phyloP scores from a whole-genome alignment of 30 jellyfish, hydroid and myxozoan genomes.

The Chrysaora quinquecirrha region DNA sequence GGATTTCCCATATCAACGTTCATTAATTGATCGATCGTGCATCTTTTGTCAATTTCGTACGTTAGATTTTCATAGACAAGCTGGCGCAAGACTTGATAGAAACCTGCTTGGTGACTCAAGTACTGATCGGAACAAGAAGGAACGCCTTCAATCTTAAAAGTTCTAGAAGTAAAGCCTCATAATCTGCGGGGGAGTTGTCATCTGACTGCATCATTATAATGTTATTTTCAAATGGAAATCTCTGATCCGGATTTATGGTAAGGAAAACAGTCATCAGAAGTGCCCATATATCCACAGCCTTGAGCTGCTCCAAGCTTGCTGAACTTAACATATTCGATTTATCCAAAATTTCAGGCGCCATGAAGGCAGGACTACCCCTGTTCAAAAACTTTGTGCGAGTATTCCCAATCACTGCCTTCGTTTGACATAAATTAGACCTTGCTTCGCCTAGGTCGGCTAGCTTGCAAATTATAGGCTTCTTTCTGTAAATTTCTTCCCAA shows the following conservation, averaged over 20 bases:
- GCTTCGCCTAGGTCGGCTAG: conserved; percentile 52
- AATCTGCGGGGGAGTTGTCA: too few species aligned
- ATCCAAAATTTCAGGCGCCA: conserved; percentile 26
- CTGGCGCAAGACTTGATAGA: conserved; percentile 1
- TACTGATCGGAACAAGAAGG: neutral
- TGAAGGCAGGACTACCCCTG: conserved; percentile 38
- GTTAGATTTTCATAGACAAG: conserved; percentile 14
- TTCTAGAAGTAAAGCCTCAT: too few species aligned
- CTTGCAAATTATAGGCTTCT: conserved; percentile 28
- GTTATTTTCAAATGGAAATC: conserved; percentile 10
- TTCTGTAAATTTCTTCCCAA: neutral
- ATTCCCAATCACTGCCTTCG: conserved; percentile 5
- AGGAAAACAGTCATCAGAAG: conserved; percentile 8
- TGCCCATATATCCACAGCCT: conserved; percentile 33
- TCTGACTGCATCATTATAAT: neutral
- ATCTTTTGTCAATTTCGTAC: conserved; percentile 24
- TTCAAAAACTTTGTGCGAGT: conserved; percentile 16
- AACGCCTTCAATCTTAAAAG: too few species aligned
- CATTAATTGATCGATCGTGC: conserved; percentile 14
- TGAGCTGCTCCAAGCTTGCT: too few species aligned
- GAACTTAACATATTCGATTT: neutral
- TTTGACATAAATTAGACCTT: conserved; percentile 24
- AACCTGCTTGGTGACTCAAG: neutral
- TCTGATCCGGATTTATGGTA: conserved; percentile 23
- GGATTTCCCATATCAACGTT: neutral